Percentiles rank a stretch among this genome's conserved stretches.
phyloP scores from a whole-genome alignment of 2,888 invertebrate genomes.

The Proisotoma minuta region DNA sequence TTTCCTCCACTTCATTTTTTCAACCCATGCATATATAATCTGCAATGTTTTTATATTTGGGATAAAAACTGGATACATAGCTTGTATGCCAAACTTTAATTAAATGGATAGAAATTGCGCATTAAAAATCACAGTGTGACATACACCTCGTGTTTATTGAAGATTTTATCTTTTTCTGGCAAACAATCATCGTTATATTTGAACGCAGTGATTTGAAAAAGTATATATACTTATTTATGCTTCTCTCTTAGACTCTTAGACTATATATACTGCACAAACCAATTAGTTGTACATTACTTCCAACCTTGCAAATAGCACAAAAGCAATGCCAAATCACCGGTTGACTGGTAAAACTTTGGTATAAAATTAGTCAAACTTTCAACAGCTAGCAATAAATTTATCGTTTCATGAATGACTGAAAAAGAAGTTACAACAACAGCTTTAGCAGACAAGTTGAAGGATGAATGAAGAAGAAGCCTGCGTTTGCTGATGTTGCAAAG shows the following conservation, averaged over 20 bases:
- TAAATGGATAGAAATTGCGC: slow-evolving; percentile 14
- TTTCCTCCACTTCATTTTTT: not conserved
- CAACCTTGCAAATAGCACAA: too few relatives aligned
- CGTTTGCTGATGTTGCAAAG: too few relatives aligned
- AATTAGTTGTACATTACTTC: too few relatives aligned
- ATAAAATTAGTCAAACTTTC: too few relatives aligned
- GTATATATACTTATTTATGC: too few relatives aligned
- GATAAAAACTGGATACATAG: not conserved
- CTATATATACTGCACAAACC: too few relatives aligned
- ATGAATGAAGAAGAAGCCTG: slow-evolving; percentile 4
- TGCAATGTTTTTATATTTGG: not conserved
- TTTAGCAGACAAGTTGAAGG: not conserved
- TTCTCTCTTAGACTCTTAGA: too few relatives aligned
- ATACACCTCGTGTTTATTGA: not conserved
- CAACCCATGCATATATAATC: not conserved
- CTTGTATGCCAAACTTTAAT: slow-evolving; percentile 12
- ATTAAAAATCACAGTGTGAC: slow-evolving; percentile 5
- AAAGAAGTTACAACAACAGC: not conserved
- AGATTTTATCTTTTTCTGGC: not conserved
- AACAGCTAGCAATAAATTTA: not conserved
- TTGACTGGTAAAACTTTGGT: too few relatives aligned
- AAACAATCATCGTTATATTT: too few relatives aligned
- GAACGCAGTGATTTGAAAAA: too few relatives aligned
- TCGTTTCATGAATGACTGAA: slow-evolving; percentile 6
- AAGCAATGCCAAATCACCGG: too few relatives aligned